Evolutionary conservation across 2,797 vertebrate species (phyloP), one percentile per base, ranked within the genome.

Genomic region (Echeneis naucrates): DNA sequence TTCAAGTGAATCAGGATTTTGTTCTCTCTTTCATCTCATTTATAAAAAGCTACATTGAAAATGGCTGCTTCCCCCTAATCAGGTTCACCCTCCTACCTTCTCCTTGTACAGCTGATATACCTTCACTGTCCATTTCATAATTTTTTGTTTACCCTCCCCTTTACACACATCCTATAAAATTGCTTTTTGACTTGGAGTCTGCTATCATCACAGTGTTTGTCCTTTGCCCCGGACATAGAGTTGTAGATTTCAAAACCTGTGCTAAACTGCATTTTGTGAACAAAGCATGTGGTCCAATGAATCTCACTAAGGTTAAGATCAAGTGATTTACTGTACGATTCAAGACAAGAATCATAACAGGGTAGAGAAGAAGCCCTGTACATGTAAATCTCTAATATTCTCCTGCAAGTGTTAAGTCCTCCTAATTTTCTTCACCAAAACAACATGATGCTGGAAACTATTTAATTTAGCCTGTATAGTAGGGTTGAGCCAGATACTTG

Each of bases 21-120:
- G 44, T 80, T 83, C 55, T 63, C 53, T 2, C 66, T 75, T 78
- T 82, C 66, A 77, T 82, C 73, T 74, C 30, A 32, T 35, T 33
- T 16, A n/a, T 76, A 60, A 85, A 90, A 87, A 88, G 80, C 58
- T 42, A 67, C 52, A 72, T 75, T 86, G 80, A 90, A 89, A 84
- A 85, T 68, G 75, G 71, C 87, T 77, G 77, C 78, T 82, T 71
- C 65, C 70, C 77, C 57, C n/a, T 71, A 77, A 86, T 86, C 81
- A 59, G 40, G 73, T 70, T 55, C 67, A 50, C 24, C 51, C 72
- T 77, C 38, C 69, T 50, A 68, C 67, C 67, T 61, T 83, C 75
- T 82, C 68, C 68, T 81, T n/a, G 54, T 63, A 71, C 89, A 90
- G 83, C 85, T 72, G 85, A 55, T 55, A 60, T 24, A 87, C 90